Percentiles rank a stretch among this genome's conserved stretches.
Conservation (phyloP, 2,888 invertebrate genomes). For the Lasius fuliginosus region DNA sequence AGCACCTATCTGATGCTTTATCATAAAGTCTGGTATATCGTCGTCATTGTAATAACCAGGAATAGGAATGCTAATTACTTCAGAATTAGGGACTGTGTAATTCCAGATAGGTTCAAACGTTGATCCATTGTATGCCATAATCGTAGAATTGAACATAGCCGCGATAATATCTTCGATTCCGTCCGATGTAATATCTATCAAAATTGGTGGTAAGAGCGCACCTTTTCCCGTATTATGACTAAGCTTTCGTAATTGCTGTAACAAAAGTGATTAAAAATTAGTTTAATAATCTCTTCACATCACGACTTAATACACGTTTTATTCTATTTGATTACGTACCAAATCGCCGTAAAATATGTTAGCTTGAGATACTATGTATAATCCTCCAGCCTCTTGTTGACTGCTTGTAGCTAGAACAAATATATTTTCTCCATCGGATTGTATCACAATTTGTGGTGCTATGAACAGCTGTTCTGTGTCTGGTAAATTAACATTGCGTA, state of each 20-base stretch:
- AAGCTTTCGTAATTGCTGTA: constrained; percentile 87
- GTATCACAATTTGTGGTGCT: constrained; percentile 90
- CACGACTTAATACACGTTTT: constrained; percentile 2
- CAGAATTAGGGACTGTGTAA: constrained; percentile 89
- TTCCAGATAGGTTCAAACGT: constrained; percentile 92
- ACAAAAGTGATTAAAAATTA: constrained; percentile 38
- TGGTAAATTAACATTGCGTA: constrained; percentile 89
- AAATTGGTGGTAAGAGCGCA: constrained; percentile 89
- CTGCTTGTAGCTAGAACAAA: constrained; percentile 92
- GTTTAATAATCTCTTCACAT: constrained; percentile 12
- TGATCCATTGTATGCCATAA: constrained; percentile 91
- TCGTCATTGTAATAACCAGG: constrained; percentile 93
- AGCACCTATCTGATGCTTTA: constrained; percentile 91
- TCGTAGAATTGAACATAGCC: constrained; percentile 91
- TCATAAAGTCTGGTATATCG: constrained; percentile 92
- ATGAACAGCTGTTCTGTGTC: constrained; percentile 91
- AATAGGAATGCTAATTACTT: constrained; percentile 92
- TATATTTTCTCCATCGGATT: constrained; percentile 89
- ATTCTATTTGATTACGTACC: constrained; percentile 80
- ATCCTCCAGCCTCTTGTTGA: constrained; percentile 90
- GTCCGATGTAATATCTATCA: constrained; percentile 92
- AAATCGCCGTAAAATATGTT: constrained; percentile 86
- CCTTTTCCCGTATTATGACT: constrained; percentile 89
- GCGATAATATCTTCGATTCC: constrained; percentile 91
- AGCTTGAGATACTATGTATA: constrained; percentile 89